Evolutionary conservation across 2,888 invertebrate genomes (phyloP), one percentile per base, ranked within the genome.

Genomic region (Pseudanteris insignis): DNA sequence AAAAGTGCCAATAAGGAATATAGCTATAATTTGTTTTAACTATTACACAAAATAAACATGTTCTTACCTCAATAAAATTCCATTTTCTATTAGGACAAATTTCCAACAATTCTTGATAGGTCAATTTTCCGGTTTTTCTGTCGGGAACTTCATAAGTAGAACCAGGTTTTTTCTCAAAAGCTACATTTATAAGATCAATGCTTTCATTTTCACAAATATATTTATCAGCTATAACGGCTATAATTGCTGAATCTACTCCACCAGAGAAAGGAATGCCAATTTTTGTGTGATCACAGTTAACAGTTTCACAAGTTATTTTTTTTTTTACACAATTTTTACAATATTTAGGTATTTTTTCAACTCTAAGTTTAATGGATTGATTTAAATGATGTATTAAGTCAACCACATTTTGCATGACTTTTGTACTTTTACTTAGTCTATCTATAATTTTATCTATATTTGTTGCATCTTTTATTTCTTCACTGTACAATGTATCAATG

Each of bases 141-240:
- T 97, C 96, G 11, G 96, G 96, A 8, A 91, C 91, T 67, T 89
- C 81, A 81, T 84, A 90, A 40, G 81, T 71, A 0, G 67, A 69
- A 29, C 67, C 73, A 25, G 69, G 63, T 63, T 76, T 75, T 73
- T 83, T 86, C 72, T 86, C 88, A 82, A 97, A 97, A 10, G 96
- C 92, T n/a, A 97, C 94, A 84, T 97, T 98, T 21, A 96, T 84
- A 11, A 98, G 85, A 78, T 97, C 96, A 69, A 98, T 93, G 12
- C 89, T 84, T 72, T 90, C 88, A 40, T 83, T 73, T 54, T 71
- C 70, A 1, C 86, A 81, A 10, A 90, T 81, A 80, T 84, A 89
- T 81, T 86, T 86, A 75, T 94, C 85, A 4, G 91, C 89, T 34
- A 96, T 74, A 34, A 88, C 83, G 15, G 97, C 91, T 65, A 99